These are phyloP conservation scores for Heliconius hortense DNA, from an alignment of 2,888 invertebrate species.

Conservation along the genomic window DNA sequence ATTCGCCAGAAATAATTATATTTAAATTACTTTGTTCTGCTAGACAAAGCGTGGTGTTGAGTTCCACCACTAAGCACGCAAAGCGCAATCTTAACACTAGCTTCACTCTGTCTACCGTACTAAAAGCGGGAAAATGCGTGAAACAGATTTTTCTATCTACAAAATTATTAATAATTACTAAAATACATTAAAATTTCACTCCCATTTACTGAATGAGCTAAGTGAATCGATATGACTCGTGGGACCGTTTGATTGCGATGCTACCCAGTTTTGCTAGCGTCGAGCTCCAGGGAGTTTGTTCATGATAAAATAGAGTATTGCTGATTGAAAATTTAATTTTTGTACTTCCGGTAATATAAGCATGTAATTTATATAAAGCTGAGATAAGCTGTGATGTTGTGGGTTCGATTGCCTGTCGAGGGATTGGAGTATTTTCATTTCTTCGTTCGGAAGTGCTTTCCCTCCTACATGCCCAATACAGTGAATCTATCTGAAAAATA, in stretches of 20 bases:
- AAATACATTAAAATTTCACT: conserved; percentile 13
- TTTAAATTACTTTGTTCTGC: too few relatives aligned
- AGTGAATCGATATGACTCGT: conserved; percentile 19
- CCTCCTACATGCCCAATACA: too few relatives aligned
- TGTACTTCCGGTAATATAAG: not conserved
- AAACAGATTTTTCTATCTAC: not conserved
- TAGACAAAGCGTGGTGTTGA: too few relatives aligned
- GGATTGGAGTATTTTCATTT: too few relatives aligned
- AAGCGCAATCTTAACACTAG: too few relatives aligned
- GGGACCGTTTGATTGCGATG: conserved; percentile 27
- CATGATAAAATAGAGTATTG: conserved; percentile 16
- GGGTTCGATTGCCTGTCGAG: too few relatives aligned
- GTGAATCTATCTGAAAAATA: too few relatives aligned
- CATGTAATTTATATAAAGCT: not conserved
- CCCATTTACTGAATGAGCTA: conserved; percentile 12
- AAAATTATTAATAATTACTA: not conserved
- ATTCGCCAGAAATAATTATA: too few relatives aligned
- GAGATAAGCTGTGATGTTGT: too few relatives aligned
- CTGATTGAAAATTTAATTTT: conserved; percentile 13
- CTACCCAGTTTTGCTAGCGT: conserved; percentile 14
- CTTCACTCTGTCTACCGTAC: too few relatives aligned
- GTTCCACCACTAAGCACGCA: too few relatives aligned
- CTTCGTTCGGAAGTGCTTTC: too few relatives aligned
- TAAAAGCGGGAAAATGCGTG: not conserved
- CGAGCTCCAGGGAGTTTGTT: conserved; percentile 12